Conservation (phyloP, 1,140 invertebrate genomes). For the Drosophila subobscura region DNA sequence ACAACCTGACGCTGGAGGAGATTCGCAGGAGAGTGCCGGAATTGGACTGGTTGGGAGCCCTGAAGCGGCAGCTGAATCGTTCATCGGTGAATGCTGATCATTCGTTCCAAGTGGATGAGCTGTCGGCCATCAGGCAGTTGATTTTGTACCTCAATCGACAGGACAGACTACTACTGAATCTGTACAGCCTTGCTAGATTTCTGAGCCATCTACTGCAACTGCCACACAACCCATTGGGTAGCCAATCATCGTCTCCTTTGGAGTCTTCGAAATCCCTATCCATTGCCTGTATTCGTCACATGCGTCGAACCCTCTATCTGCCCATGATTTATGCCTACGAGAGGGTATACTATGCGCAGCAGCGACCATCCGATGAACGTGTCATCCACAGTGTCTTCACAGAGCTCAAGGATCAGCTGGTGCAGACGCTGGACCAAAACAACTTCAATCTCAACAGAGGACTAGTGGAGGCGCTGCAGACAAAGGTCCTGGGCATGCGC, state of each 20-base stretch:
- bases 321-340: conserved; percentile 72
- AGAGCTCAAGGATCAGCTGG: conserved; percentile 51
- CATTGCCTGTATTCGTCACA: conserved; percentile 53
- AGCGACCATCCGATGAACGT: conserved; percentile 40
- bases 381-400: conserved; percentile 58
- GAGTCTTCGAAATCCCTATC: neutral
- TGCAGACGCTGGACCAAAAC: conserved; percentile 35
- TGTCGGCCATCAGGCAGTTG: conserved; percentile 24
- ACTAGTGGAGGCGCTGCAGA: conserved; percentile 34
- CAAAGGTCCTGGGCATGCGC: conserved; percentile 47
- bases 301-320: conserved; percentile 64
- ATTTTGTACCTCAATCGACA: conserved; percentile 38
- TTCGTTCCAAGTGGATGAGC: conserved; percentile 53
- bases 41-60: conserved; percentile 40
- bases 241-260: neutral
- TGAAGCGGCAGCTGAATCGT: conserved; percentile 38
- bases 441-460: conserved; percentile 28
- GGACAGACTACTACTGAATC: conserved; percentile 35
- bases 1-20: conserved; percentile 26
- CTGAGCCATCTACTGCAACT: conserved; percentile 46
- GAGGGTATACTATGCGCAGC: conserved; percentile 40
- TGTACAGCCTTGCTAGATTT: conserved; percentile 56
- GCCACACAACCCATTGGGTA: conserved; percentile 59
- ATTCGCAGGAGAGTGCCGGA: conserved; percentile 38
- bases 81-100: conserved; percentile 11